phyloP scores from a whole-genome alignment of 2,797 vertebrate species.

The Meriones psammophilus region DNA sequence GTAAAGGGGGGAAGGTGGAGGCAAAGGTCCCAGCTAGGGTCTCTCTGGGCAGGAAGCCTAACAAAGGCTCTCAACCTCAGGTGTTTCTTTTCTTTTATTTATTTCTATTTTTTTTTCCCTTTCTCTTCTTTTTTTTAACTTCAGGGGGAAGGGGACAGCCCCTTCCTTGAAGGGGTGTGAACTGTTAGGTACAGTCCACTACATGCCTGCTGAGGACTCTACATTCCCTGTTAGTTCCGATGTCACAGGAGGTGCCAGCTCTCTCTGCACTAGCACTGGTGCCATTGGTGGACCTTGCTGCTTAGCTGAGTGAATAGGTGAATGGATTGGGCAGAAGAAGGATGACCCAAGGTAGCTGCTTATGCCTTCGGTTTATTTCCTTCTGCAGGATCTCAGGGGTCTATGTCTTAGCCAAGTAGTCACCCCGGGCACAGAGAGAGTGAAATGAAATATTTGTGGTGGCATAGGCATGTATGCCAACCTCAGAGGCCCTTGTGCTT shows the following conservation, averaged over 20 bases:
- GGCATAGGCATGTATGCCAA: slow-evolving; percentile 51
- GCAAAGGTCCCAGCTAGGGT: neutral
- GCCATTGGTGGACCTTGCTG: neutral
- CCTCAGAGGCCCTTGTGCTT: slow-evolving; percentile 73
- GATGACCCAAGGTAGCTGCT: neutral
- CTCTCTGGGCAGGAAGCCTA: neutral
- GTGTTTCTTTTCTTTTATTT: too few species aligned
- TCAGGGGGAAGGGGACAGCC: neutral
- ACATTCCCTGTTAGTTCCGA: neutral
- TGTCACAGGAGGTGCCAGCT: neutral
- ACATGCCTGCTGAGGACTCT: neutral
- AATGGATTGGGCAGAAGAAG: neutral
- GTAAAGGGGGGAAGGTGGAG: neutral
- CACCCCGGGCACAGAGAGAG: neutral
- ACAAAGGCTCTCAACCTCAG: neutral
- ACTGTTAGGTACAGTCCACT: neutral
- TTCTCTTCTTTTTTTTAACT: neutral
- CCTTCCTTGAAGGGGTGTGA: neutral
- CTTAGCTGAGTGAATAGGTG: neutral
- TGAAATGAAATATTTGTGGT: slow-evolving; percentile 58
- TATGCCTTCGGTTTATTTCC: neutral
- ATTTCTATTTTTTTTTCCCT: too few species aligned
- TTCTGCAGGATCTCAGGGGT: neutral
- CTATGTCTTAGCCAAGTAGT: neutral
- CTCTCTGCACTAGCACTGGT: neutral